phyloP scores from a whole-genome alignment of 1,140 invertebrate genomes.

The Alviniconcha marisindica region DNA sequence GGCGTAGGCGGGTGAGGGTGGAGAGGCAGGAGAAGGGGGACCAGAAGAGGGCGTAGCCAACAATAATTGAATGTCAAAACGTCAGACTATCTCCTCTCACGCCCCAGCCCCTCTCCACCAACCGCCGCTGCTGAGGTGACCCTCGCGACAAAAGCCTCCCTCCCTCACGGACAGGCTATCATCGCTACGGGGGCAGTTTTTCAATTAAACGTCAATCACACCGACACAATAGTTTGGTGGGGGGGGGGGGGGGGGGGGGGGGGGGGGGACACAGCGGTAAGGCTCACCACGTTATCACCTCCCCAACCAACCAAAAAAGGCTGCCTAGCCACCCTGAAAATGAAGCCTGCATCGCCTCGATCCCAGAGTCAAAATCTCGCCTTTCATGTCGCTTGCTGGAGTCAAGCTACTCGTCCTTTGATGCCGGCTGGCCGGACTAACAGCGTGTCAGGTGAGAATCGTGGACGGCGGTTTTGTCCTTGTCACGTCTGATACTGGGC shows the following conservation, averaged over 20 bases:
- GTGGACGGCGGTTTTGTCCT: not conserved
- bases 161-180: not conserved
- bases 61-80: not conserved
- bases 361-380: no score
- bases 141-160: not conserved
- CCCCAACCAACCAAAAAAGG: not conserved
- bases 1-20: no score
- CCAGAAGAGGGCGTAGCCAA: not conserved
- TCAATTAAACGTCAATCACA: constrained; percentile 20
- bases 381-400: not conserved
- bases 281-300: no score
- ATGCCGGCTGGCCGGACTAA: not conserved
- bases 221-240: not conserved
- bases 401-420: not conserved
- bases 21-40: no score
- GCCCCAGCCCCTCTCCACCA: no score
- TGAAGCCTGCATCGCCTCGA: no score
- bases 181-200: not conserved
- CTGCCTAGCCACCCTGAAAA: not conserved
- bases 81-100: not conserved
- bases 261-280: no score
- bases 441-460: not conserved
- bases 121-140: not conserved
- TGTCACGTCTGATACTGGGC: not conserved
- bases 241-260: not conserved